Conservation (phyloP, 2,888 invertebrate genomes). For the Parnassius smintheus region DNA sequence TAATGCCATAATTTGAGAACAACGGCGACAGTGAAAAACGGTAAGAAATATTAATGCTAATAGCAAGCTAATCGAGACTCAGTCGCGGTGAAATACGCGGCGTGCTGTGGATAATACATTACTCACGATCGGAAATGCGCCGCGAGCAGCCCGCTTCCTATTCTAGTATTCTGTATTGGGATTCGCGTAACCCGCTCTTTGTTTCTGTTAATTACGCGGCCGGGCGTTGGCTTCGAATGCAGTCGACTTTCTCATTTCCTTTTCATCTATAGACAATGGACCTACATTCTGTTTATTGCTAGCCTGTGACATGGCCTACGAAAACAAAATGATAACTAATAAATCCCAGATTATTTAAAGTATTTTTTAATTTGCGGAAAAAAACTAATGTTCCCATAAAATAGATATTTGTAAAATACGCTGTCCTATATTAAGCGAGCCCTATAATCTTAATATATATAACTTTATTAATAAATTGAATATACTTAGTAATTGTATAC, state of each 20-base stretch:
- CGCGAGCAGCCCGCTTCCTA: constrained; percentile 8
- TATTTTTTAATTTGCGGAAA: no score
- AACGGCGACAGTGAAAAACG: constrained; percentile 9
- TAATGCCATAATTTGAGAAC: constrained; percentile 3
- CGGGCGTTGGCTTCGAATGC: constrained; percentile 8
- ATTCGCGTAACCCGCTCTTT: constrained; percentile 23
- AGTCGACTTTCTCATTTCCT: neutral
- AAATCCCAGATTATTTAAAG: no score
- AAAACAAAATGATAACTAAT: no score
- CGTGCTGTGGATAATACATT: constrained; percentile 13
- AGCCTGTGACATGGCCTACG: no score
- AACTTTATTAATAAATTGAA: no score
- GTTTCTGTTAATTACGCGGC: constrained; percentile 22
- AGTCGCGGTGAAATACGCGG: neutral
- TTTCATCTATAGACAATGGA: constrained; percentile 7
- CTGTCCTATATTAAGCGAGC: no score
- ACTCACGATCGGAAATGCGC: constrained; percentile 15
- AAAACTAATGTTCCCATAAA: no score
- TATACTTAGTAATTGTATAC: no score
- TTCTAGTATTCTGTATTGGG: constrained; percentile 16
- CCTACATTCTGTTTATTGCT: constrained; percentile 4
- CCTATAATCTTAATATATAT: no score
- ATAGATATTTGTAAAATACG: no score
- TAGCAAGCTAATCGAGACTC: constrained; percentile 1
- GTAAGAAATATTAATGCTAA: constrained; percentile 11